Base-by-base conservation (phyloP, 2,113 vertebrate species). In the Corythornis vintsioides region DNA sequence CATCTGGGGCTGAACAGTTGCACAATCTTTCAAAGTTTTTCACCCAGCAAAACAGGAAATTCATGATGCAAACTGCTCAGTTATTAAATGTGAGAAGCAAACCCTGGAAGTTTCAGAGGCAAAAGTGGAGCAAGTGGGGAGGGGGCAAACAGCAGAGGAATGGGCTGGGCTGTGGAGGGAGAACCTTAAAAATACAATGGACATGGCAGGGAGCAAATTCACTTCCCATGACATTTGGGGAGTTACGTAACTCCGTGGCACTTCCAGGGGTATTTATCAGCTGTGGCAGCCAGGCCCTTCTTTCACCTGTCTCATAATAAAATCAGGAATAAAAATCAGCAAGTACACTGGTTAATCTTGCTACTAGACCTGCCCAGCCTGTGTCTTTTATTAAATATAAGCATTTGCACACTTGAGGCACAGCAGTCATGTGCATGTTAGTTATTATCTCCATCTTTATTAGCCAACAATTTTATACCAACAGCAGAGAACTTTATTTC, bases 41-140 rank as follows among this genome's bases (percentile, higher is more conserved):
- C 94, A 97, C 95, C 95, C 91, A 91, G 95, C 92, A 95, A 91
- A 97, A 97, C 97, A 97, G 97, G 97, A 98, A 98, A 97, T 96
- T 97, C 80, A 73, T 61, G 84, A 90, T 91, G 94, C 81, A 93
- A 94, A 96, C 89, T 63, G 84, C 42, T 35, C 4, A 33, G 74
- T 59, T 89, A 67, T 28, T 53, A 31, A 45, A 15, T 40, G 35
- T 57, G 84, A 79, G 91, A 95, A 85, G 13, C 70, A 79, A 96
- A 77, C 52, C 89, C 67, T 93, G 72, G 69, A 91, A 93, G 64
- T 14, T 22, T 53, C 63, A 73, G 6, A 60, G 0, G 3, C 43
- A 86, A 56, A 52, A 66, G 18, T 20, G 15, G 56, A 67, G 55
- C 57, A 7, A 8, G 29, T 1, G 52, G 19, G 43, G 38, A 63